These are phyloP conservation scores for Fundulus diaphanus DNA, from an alignment of 2,797 vertebrate genomes.

Conservation along the genomic window DNA sequence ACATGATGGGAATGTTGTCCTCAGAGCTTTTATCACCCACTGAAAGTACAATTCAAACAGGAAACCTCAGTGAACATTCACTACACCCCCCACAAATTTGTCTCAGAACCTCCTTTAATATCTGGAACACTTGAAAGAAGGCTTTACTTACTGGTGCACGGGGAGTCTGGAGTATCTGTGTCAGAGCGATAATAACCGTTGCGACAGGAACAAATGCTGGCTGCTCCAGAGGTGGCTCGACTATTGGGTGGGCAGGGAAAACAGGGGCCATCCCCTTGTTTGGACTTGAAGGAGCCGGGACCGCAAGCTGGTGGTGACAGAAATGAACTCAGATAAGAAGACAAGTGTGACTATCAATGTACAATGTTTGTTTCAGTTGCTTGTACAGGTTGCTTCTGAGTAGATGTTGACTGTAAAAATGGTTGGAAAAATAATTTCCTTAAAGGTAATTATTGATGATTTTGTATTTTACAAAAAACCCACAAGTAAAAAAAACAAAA, in stretches of 20 bases:
- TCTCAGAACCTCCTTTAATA: neutral
- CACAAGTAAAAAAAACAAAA: neutral
- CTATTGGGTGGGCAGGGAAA: conserved; percentile 92
- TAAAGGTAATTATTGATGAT: too few relatives aligned
- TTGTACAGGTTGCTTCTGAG: neutral
- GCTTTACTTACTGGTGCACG: conserved; percentile 91
- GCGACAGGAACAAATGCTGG: conserved; percentile 89
- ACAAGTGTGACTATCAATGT: conserved; percentile 13
- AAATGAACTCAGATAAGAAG: conserved; percentile 12
- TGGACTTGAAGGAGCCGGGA: conserved; percentile 93
- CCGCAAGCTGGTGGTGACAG: conserved; percentile 84
- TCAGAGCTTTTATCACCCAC: conserved; percentile 43
- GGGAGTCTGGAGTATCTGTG: conserved; percentile 86
- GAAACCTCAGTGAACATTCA: conserved; percentile 24
- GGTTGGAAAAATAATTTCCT: too few relatives aligned
- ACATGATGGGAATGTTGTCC: conserved; percentile 38
- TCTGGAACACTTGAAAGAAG: conserved; percentile 1
- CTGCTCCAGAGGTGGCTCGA: conserved; percentile 87
- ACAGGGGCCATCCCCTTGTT: conserved; percentile 91
- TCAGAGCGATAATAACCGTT: conserved; percentile 93
- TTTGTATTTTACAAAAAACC: too few relatives aligned
- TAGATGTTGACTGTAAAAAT: neutral
- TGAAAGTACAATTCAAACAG: conserved; percentile 29
- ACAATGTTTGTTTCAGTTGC: neutral
- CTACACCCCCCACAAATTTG: neutral